Evolutionary conservation across 2,888 invertebrate genomes (phyloP), one percentile per base, ranked within the genome.

Genomic region (Bembecia ichneumoniformis): DNA sequence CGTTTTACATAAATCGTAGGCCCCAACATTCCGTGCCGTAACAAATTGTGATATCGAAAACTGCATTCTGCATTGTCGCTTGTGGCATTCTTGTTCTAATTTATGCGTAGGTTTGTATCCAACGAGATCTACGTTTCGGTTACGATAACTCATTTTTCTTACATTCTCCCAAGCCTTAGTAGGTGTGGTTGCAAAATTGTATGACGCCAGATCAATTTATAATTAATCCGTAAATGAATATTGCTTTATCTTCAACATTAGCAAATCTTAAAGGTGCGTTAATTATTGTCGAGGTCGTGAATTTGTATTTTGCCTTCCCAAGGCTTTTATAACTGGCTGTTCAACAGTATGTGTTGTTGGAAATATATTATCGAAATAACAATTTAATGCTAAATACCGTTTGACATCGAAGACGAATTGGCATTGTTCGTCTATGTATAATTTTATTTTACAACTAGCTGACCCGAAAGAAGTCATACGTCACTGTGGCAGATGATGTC

Each of bases 71-170:
- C 53, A 43, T 20, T 55, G 49, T 52, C 50, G 54, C 48, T 52
- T 28, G 51, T 48, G 47, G 52, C 40, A 40, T 40, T 40, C 40
- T n/a, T 40, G 14, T 14, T 13, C 13, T 13, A 40, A 36, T 36
- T 40, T 40, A 40, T 40, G 40, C n/a, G 40, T 40, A 40, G 40
- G 40, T 40, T 40, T 40, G 13, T 40, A 40, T 40, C 40, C 40
- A 40, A 40, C 40, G 14, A 13, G 44, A 28, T 46, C 16, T n/a
- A 20, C 34, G 46, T 68, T 64, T 59, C 55, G 58, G 50, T 53
- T 55, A 56, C 54, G 56, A 62, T 62, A 63, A 60, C 55, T 56
- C 54, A 63, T 66, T 66, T 64, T 66, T 66, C 62, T 62, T 60
- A 57, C 62, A 58, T 59, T 68, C 60, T 55, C 56, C 52, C n/a